phyloP scores from a whole-genome alignment of 2,888 invertebrate species.

The Lottia scabra region DNA sequence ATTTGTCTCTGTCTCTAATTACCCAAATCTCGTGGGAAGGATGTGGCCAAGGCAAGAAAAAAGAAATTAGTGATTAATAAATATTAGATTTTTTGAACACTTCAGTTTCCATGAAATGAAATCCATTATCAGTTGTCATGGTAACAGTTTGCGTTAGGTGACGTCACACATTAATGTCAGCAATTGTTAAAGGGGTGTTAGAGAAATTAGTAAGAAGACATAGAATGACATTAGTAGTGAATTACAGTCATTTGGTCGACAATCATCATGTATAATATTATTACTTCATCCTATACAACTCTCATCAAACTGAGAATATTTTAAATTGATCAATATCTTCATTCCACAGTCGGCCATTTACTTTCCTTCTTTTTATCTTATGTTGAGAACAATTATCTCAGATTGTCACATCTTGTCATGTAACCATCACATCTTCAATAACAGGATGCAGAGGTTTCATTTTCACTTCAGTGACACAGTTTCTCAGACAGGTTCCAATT shows the following conservation, averaged over 20 bases:
- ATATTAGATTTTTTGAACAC: slow-evolving; percentile 7
- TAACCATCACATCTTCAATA: no score
- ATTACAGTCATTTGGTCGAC: slow-evolving; percentile 2
- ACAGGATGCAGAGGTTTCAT: no score
- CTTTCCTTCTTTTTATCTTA: no score
- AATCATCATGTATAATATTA: slow-evolving; percentile 6
- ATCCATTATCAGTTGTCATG: slow-evolving; percentile 1
- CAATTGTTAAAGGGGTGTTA: slow-evolving; percentile 7
- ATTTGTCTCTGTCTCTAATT: slow-evolving; percentile 7
- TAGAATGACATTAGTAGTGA: slow-evolving; percentile 3
- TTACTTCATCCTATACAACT: background rate
- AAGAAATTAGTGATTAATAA: slow-evolving; percentile 7
- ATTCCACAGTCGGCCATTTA: no score
- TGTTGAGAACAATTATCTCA: no score
- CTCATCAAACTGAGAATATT: no score
- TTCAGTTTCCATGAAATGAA: slow-evolving; percentile 4
- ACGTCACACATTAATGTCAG: slow-evolving; percentile 7
- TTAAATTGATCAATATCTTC: no score
- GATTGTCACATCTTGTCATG: no score
- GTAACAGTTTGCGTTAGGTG: slow-evolving; percentile 2
- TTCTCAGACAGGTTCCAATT: no score
- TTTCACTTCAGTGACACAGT: no score
- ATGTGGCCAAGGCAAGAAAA: background rate
- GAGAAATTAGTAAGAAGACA: slow-evolving; percentile 4
- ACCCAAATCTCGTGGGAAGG: slow-evolving; percentile 6